Conservation (phyloP, 37 sponge, comb jelly and placozoan species). For the Beroe forskalii region DNA sequence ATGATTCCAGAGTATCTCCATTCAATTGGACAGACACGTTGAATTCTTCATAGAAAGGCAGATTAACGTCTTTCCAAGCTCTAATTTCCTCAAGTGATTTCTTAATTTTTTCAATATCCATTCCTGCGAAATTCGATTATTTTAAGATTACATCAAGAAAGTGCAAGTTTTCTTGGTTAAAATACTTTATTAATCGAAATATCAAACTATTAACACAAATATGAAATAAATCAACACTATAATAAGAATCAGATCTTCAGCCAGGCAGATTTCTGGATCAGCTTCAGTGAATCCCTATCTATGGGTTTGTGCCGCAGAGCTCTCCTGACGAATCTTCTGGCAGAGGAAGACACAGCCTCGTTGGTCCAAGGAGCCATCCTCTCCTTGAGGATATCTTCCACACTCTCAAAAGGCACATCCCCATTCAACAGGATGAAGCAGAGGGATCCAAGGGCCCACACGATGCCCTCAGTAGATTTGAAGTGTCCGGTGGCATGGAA, state of each 20-base stretch:
- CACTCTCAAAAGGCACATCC: not conserved
- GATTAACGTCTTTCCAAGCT: too few relatives aligned
- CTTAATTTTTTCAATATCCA: too few relatives aligned
- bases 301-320: not conserved
- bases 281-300: conserved; percentile 1
- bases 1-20: too few relatives aligned
- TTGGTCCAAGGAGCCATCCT: not conserved
- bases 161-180: too few relatives aligned
- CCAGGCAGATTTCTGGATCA: conserved; percentile 6
- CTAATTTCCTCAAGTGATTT: too few relatives aligned
- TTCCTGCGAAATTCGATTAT: too few relatives aligned
- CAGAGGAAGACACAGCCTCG: conserved; percentile 28
- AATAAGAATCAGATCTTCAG: conserved; percentile 32
- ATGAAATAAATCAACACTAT: too few relatives aligned
- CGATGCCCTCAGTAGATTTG: not conserved
- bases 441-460: conserved; percentile 48
- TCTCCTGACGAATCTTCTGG: conserved; percentile 31
- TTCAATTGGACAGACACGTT: too few relatives aligned
- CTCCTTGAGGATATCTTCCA: not conserved
- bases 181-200: too few relatives aligned
- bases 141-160: too few relatives aligned
- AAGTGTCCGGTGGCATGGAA: not conserved
- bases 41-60: too few relatives aligned
- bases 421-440: conserved; percentile 45
- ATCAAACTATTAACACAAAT: too few relatives aligned